These are phyloP conservation scores for Leucania comma DNA, from an alignment of 2,888 invertebrate species.

Conservation along the genomic window DNA sequence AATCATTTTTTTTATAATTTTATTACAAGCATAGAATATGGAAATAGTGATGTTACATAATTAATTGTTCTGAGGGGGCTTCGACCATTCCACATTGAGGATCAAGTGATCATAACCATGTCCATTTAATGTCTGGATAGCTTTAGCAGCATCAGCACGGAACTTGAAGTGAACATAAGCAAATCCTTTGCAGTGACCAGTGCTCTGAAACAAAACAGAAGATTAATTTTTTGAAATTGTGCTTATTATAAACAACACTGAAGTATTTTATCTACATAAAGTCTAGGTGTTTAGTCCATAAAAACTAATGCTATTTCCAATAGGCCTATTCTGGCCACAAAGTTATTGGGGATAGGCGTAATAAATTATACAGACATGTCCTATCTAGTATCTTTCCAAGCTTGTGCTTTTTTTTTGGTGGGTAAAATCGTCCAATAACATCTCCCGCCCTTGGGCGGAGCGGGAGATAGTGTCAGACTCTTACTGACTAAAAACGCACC, in stretches of 20 bases:
- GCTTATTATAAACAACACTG: background rate
- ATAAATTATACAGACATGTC: background rate
- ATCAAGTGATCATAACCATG: constrained; percentile 99
- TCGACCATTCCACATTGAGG: constrained; percentile 99
- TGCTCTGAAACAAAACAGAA: constrained; percentile 87
- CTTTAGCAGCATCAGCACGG: constrained; percentile 97
- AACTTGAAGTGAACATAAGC: constrained; percentile 99
- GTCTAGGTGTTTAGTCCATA: too few species aligned
- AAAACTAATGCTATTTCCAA: background rate
- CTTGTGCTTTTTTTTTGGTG: too few species aligned
- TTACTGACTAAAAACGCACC: too few species aligned
- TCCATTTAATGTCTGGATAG: constrained; percentile 97
- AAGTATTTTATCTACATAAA: background rate
- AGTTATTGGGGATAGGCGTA: background rate
- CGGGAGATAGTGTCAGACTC: too few species aligned
- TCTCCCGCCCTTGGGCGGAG: too few species aligned
- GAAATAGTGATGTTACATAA: constrained; percentile 61
- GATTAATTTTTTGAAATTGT: background rate
- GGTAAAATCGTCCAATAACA: too few species aligned
- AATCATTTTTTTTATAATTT: constrained; percentile 48
- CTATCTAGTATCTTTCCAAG: background rate
- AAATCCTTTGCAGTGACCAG: constrained; percentile 98
- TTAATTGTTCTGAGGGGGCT: constrained; percentile 92
- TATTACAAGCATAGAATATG: constrained; percentile 69
- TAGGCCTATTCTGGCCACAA: background rate